Evolutionary conservation across 2,113 vertebrate genomes (phyloP), one percentile per base, ranked within the genome.

Genomic region (Phyllopteryx taeniolatus): DNA sequence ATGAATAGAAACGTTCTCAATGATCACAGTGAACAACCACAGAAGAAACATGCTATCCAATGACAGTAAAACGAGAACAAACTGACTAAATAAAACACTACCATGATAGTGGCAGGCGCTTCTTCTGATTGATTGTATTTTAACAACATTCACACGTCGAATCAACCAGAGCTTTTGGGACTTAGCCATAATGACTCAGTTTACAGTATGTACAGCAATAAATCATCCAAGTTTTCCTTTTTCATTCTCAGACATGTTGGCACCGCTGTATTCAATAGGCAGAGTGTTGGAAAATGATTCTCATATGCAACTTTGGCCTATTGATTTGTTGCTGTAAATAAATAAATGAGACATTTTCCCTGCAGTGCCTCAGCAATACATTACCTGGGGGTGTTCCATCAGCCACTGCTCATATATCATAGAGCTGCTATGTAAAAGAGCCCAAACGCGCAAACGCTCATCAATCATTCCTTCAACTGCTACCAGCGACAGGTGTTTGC

Each of bases 391-490:
- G 71, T 71, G 54, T 46, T 61, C 72, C 71, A 13, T 53, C 68
- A 17, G 75, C 68, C 49, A 31, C 6, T 13, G 0, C 74, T 77
- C 72, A 10, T 79, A 70, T 85, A 85, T 87, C 82, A 85, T 39
- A 54, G 46, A 61, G 1, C n/a, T 4, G 19, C 11, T 9, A 17
- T 44, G 66, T 65, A 73, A 66, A 79, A 66, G 57, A 78, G 67
- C 44, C 47, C 57, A 27, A 70, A 70, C 70, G 80, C 43, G 80
- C 43, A 72, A 85, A 86, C 78, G 65, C 66, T 59, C 78, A 74
- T 83, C 80, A 83, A 79, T 80, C 84, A 20, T 19, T 66, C 78
- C 81, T 83, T 87, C 78, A 80, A 84, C 44, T 2, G 39, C 79
- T 13, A 27, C 72, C 54, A 71, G 79, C 68, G 74, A 71, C 15